phyloP scores from a whole-genome alignment of 2,797 vertebrate species.

The Sebastes itinus region DNA sequence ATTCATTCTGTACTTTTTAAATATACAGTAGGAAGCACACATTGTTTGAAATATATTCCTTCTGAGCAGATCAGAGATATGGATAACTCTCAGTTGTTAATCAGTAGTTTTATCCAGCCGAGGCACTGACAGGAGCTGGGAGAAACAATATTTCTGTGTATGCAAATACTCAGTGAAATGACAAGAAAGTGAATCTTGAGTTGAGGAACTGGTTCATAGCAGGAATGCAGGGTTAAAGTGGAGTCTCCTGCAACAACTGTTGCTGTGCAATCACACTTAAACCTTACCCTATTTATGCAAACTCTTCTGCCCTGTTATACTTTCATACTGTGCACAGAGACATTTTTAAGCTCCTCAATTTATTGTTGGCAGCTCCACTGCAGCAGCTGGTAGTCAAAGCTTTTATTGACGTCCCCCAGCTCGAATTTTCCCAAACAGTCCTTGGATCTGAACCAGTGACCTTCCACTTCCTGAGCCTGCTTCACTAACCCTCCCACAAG shows the following conservation, averaged over 20 bases:
- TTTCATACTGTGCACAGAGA: background rate
- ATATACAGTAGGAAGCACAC: constrained; percentile 85
- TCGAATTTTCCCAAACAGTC: background rate
- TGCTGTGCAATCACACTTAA: background rate
- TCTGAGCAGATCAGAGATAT: constrained; percentile 86
- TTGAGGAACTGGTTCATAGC: background rate
- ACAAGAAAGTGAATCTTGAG: too few species aligned
- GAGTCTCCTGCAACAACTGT: background rate
- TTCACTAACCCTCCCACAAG: background rate
- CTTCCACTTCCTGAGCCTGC: background rate
- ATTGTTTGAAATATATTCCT: constrained; percentile 87
- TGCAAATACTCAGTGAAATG: too few species aligned
- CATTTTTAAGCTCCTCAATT: background rate
- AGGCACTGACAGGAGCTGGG: constrained; percentile 23
- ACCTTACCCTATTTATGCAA: background rate
- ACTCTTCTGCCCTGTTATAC: background rate
- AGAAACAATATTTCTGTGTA: too few species aligned
- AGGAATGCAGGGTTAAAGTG: background rate
- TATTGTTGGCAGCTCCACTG: background rate
- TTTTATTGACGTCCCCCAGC: background rate
- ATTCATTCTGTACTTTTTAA: constrained; percentile 76
- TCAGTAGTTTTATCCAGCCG: constrained; percentile 83
- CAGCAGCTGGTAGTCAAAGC: background rate
- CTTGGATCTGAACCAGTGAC: constrained; percentile 2
- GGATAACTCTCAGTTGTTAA: constrained; percentile 66